A percentile compares a stretch with the other conserved stretches of the same genome.
Conservation (phyloP, 2,113 vertebrate species). For the Myiozetetes cayanensis region DNA sequence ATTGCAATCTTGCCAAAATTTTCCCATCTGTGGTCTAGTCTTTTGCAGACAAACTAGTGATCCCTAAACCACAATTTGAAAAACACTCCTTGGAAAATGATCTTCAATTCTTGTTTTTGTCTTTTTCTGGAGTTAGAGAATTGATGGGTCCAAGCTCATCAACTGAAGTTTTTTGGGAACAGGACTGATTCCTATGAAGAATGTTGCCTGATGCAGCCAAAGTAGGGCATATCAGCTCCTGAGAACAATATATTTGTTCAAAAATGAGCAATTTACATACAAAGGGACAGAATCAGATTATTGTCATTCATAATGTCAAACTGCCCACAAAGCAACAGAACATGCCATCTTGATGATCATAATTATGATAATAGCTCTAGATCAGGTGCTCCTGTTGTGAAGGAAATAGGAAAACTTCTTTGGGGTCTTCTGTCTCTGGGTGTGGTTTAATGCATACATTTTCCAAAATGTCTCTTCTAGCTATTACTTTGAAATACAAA, state of each 20-base stretch:
- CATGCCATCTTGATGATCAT: background rate
- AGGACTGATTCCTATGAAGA: background rate
- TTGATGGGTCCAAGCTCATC: background rate
- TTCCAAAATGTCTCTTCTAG: background rate
- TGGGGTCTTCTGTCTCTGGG: background rate
- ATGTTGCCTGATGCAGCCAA: background rate
- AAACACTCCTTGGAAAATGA: conserved; percentile 7
- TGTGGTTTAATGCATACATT: background rate
- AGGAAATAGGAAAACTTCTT: background rate
- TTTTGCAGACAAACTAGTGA: background rate
- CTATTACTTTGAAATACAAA: background rate
- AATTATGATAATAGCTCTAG: background rate
- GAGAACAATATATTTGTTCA: background rate
- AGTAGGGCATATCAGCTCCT: background rate
- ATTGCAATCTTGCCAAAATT: background rate
- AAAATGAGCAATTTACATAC: background rate
- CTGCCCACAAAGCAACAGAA: background rate
- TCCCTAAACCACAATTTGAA: background rate
- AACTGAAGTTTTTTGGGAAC: background rate
- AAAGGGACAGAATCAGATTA: background rate
- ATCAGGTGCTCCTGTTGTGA: background rate
- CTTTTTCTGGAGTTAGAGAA: background rate
- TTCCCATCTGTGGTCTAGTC: background rate
- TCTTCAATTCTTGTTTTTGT: background rate
- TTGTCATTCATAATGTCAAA: background rate